Conservation (phyloP, 2,888 invertebrate genomes). For the Drosophila atroscutellata region DNA sequence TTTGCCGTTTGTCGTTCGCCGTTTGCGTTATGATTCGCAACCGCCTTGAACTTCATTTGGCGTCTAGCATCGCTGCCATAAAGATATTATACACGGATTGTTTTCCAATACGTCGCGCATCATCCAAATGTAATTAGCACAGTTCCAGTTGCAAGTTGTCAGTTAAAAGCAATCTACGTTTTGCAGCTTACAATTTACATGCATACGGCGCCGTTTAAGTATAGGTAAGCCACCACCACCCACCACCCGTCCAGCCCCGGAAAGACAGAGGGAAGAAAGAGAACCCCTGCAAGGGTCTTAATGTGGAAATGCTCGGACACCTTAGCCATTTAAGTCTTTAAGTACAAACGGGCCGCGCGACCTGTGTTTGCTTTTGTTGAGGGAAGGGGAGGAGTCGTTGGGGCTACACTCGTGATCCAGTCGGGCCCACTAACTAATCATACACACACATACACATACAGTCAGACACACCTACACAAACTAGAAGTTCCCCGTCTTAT, state of each 20-base stretch:
- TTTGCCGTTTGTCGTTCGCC: slow-evolving; percentile 16
- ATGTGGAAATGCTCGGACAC: neutral
- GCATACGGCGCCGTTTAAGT: slow-evolving; percentile 69
- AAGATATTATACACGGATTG: slow-evolving; percentile 52
- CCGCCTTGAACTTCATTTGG: slow-evolving; percentile 76
- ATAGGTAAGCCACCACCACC: slow-evolving; percentile 58
- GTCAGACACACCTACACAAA: slow-evolving; percentile 9
- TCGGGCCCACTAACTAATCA: slow-evolving; percentile 55
- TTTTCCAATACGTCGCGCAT: slow-evolving; percentile 8
- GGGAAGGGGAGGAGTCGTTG: neutral
- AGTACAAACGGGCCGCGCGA: slow-evolving; percentile 33
- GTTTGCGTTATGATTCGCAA: slow-evolving; percentile 37
- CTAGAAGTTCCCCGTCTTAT: slow-evolving; percentile 57
- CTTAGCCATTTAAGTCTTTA: neutral
- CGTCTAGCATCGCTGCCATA: slow-evolving; percentile 69
- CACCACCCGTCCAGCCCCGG: neutral
- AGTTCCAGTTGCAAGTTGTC: neutral
- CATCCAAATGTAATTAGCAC: slow-evolving; percentile 20
- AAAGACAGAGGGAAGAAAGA: neutral
- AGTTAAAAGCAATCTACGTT: slow-evolving; percentile 1
- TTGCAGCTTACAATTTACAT: slow-evolving; percentile 32
- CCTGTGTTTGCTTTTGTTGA: neutral
- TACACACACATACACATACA: slow-evolving; percentile 16
- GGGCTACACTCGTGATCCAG: slow-evolving; percentile 47
- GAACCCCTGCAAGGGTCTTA: neutral